Evolutionary conservation across 2,888 invertebrate genomes (phyloP).

Genomic region (Clitarchus hookeri): DNA sequence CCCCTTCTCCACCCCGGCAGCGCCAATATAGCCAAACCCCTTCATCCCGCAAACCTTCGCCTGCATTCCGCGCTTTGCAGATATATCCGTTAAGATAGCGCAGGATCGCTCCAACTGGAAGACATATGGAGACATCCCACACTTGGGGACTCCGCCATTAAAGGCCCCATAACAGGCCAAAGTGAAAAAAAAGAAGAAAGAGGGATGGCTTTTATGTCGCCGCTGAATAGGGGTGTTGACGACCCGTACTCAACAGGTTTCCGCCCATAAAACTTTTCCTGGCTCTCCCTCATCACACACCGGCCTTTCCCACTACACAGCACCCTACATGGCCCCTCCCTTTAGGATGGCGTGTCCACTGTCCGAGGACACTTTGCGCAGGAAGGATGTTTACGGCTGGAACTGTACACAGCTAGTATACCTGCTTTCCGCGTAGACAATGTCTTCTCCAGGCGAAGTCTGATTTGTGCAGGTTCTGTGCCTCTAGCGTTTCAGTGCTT

Average conservation of each 20-base stretch:
- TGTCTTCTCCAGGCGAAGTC: too few species aligned
- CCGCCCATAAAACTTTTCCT: not conserved
- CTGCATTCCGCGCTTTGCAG: not conserved
- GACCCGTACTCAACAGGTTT: conserved; percentile 14
- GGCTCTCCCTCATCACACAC: not conserved
- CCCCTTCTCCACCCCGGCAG: not conserved
- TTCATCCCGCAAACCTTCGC: not conserved
- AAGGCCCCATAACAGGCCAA: not conserved
- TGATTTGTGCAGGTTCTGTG: too few species aligned
- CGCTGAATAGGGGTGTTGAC: conserved; percentile 11
- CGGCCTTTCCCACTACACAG: not conserved
- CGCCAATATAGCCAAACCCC: not conserved
- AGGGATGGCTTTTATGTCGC: not conserved
- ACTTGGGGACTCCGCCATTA: not conserved
- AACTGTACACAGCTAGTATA: too few species aligned
- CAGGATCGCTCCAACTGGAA: not conserved
- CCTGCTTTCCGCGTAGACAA: too few species aligned
- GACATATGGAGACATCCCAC: not conserved
- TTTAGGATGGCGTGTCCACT: not conserved
- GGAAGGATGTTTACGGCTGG: not conserved
- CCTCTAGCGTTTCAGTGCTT: too few species aligned
- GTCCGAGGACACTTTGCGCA: not conserved
- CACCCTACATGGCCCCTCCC: not conserved
- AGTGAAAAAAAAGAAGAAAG: not conserved
- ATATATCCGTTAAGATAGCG: conserved; percentile 9